Conservation (phyloP, 2,113 vertebrate genomes). For the Lepisosteus oculatus region DNA sequence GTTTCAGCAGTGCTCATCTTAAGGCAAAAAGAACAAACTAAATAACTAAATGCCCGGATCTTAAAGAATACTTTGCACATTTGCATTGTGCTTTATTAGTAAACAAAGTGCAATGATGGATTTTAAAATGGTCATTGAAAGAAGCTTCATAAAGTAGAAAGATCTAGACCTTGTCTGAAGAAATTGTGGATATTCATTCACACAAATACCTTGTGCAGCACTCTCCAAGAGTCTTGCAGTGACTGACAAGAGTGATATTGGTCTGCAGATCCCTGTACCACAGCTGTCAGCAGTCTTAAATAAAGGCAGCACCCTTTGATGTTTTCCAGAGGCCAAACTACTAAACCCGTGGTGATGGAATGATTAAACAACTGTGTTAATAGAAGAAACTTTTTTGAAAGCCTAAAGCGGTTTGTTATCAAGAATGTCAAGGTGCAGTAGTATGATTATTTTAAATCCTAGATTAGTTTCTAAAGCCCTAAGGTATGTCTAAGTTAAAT, state of each 20-base stretch:
- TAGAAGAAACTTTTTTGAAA: neutral
- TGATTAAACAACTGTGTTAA: slow-evolving; percentile 1
- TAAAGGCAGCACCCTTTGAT: slow-evolving; percentile 6
- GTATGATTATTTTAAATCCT: neutral
- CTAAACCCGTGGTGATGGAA: neutral
- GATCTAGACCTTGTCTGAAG: neutral
- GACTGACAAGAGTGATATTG: slow-evolving; percentile 17
- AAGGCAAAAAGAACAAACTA: too few species aligned
- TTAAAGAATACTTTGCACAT: too few species aligned
- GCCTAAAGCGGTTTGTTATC: slow-evolving; percentile 5
- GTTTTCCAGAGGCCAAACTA: neutral
- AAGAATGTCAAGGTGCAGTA: neutral
- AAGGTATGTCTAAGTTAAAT: too few species aligned
- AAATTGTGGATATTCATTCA: slow-evolving; percentile 6
- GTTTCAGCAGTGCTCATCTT: too few species aligned
- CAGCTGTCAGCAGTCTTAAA: slow-evolving; percentile 1
- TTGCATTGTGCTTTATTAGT: too few species aligned
- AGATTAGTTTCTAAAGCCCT: too few species aligned
- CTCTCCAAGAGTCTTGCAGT: neutral
- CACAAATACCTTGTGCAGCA: slow-evolving; percentile 14
- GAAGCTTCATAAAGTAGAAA: too few species aligned
- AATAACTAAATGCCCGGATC: too few species aligned
- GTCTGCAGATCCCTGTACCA: neutral
- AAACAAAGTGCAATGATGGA: too few species aligned
- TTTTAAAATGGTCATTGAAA: too few species aligned